Percentiles rank a stretch among this genome's conserved stretches.
phyloP scores from a whole-genome alignment of 2,888 invertebrate genomes.

The Agrenia bidenticulata region DNA sequence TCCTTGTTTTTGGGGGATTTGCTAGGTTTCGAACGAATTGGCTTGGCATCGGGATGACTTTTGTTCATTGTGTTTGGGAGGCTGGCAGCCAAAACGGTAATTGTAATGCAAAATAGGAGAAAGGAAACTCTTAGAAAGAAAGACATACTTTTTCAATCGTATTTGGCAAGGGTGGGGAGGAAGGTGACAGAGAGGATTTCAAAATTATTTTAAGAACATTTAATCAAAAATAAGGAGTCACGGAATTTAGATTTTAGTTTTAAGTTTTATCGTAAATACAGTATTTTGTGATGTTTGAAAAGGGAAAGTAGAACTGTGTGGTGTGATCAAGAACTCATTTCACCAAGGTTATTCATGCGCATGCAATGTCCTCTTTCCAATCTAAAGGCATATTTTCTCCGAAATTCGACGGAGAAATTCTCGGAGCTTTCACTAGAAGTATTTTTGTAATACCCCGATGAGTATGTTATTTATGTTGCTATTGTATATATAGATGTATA shows the following conservation, averaged over 20 bases:
- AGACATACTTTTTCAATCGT: background rate
- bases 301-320: background rate
- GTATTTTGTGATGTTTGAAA: too few relatives aligned
- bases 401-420: background rate
- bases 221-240: too few relatives aligned
- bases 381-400: too few relatives aligned
- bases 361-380: background rate
- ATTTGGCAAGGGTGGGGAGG: too few relatives aligned
- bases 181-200: too few relatives aligned
- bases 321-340: too few relatives aligned
- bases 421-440: background rate
- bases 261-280: too few relatives aligned
- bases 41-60: constrained; percentile 6
- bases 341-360: constrained; percentile 30
- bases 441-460: background rate
- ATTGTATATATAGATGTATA: too few relatives aligned
- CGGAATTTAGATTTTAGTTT: too few relatives aligned
- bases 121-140: constrained; percentile 1
- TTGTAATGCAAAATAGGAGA: background rate
- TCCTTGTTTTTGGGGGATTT: constrained; percentile 34
- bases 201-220: too few relatives aligned
- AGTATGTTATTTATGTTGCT: too few relatives aligned
- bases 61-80: constrained; percentile 14
- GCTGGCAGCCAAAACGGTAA: constrained; percentile 9
- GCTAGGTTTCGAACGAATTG: constrained; percentile 22